phyloP scores from a whole-genome alignment of 2,113 vertebrate genomes.

The Felis catus region F.catus_Fca126_mat1.0 CM031417.1:39401001-39401500 shows the following conservation, averaged over 20 bases:
- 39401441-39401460: neutral
- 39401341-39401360: neutral
- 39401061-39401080: neutral
- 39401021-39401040: neutral
- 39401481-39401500: neutral
- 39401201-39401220: neutral
- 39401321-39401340: neutral
- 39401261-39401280: neutral
- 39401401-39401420: neutral
- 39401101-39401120: slow-evolving; percentile 24
- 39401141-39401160: neutral
- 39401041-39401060: neutral
- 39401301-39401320: neutral
- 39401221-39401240: neutral
- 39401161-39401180: neutral
- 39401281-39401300: neutral
- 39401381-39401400: neutral
- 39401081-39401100: neutral
- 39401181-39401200: neutral
- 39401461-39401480: neutral
- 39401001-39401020: neutral
- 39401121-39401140: neutral
- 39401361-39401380: neutral
- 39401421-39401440: neutral
- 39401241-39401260: neutral